Base-by-base conservation (phyloP, 2,797 vertebrate species). In the Mionectes olivaceus region DNA sequence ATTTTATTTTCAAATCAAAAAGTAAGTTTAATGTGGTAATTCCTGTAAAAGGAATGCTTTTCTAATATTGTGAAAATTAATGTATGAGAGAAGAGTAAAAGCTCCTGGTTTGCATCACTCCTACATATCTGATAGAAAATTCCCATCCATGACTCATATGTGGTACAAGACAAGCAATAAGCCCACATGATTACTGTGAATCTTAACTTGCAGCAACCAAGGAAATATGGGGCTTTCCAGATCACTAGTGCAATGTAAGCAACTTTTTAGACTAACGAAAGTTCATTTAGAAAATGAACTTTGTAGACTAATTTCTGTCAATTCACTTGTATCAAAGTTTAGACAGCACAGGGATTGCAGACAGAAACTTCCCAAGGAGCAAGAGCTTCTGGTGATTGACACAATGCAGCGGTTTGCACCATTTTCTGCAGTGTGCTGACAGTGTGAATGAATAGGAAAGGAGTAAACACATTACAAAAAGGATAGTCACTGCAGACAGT, bases 221-320 rank as follows among this genome's bases (percentile, higher is more conserved):
- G 73, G 55, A 93, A 80, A 28, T 9, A 12, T 39, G 89, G 94
- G 87, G 55, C 65, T 96, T 97, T 95, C 92, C 95, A 93, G 47
- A 76, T 49, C 80, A 35, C 37, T 43, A 15, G 32, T 81, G 53
- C 56, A 77, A n/a, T 9, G 49, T 35, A 67, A 75, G 52, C 35
- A 32, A 53, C 25, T 56, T 92, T 77, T 87, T 46, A 30, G 43
- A 44, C 33, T 73, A 12, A 73, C 32, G 9, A 88, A 39, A 39
- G 39, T 39, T 39, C 39, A 13, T 39, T 39, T 39, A 39, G 39
- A 39, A 39, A 39, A 39, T 39, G 39, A 39, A 39, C 39, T 39
- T 39, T 39, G 12, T 13, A 39, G 39, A 39, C 39, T 39, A 39
- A 37, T 55, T 83, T 81, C 61, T 92, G 33, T 57, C n/a, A 55